Evolutionary conservation across 2,888 invertebrate species (phyloP), one percentile per base, ranked within the genome.

Genomic region (Torymus tubicola): DNA sequence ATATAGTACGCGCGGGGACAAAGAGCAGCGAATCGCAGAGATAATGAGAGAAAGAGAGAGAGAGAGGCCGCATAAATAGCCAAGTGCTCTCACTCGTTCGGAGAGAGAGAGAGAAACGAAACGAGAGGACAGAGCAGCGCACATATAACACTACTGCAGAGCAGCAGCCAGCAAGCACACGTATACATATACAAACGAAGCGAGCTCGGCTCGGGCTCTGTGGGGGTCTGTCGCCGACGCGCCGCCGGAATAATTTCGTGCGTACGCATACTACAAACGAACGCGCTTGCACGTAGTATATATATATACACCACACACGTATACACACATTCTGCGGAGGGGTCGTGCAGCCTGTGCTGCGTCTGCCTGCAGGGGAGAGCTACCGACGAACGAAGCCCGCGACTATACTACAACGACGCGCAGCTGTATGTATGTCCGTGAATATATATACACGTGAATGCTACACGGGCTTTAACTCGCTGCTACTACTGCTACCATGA

Each of bases 221-320:
- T 63, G 70, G 75, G 75, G 67, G 72, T 73, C 78, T 57, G 76
- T 61, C 63, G 76, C 58, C 65, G 53, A 52, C 63, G 76, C 71
- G 73, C 73, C 77, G 60, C 69, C 61, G 68, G 80, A 81, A 82
- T 82, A 78, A 82, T 82, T 82, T 53, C 69, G 60, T 78, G 73
- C 61, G 71, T 58, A 8, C n/a, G n/a, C n/a, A n/a, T n/a, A 2
- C 13, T 55, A 57, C 42, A 18, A 10, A 42, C 42, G 18, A 2
- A 31, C 57, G 24, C 14, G n/a, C 57, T 55, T 14, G 24, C 18
- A 21, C 21, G 21, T 21, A n/a, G n/a, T n/a, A n/a, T n/a, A n/a
- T n/a, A n/a, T n/a, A 13, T 21, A 42, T 42, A 57, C 42, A 65
- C 18, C 31, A 31, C n/a, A 2, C 70, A n/a, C 31, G 3, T 5